Percentiles rank a stretch among this genome's conserved stretches.
These are phyloP conservation scores for Entomobrya multifasciata DNA, from an alignment of 2,888 invertebrate genomes.

Conservation along the genomic window DNA sequence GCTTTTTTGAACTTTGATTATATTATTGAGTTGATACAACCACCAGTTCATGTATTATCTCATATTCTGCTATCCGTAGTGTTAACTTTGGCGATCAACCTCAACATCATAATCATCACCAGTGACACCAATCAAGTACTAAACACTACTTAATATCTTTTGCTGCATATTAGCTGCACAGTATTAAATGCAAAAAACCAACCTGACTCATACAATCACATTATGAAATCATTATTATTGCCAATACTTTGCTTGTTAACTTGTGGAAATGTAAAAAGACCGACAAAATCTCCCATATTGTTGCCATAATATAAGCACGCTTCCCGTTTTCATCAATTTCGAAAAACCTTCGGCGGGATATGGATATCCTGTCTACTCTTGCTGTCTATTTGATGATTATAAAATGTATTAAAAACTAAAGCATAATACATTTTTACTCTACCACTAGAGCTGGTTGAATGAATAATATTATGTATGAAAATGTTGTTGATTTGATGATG, in stretches of 20 bases:
- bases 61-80: background rate
- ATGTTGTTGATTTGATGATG: too few relatives aligned
- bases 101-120: conserved; percentile 8
- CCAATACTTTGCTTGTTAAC: too few relatives aligned
- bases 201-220: too few relatives aligned
- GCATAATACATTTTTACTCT: conserved; percentile 36
- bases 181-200: too few relatives aligned
- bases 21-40: conserved; percentile 20
- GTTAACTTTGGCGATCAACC: background rate
- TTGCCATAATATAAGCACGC: conserved; percentile 73
- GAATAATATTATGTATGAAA: conserved; percentile 63
- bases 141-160: too few relatives aligned
- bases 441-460: conserved; percentile 55
- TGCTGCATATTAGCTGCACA: too few relatives aligned
- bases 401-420: conserved; percentile 64
- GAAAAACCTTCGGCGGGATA: conserved; percentile 78
- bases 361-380: conserved; percentile 78
- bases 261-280: conserved; percentile 70
- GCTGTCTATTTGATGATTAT: conserved; percentile 56
- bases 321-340: conserved; percentile 79
- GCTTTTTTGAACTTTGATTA: conserved; percentile 55
- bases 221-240: too few relatives aligned
- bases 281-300: conserved; percentile 74
- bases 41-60: too few relatives aligned
- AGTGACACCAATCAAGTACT: conserved; percentile 43